A percentile compares a stretch with the other conserved stretches of the same genome.
Conservation (phyloP, 2,113 vertebrate genomes). For the Drymodes brunneopygia region DNA sequence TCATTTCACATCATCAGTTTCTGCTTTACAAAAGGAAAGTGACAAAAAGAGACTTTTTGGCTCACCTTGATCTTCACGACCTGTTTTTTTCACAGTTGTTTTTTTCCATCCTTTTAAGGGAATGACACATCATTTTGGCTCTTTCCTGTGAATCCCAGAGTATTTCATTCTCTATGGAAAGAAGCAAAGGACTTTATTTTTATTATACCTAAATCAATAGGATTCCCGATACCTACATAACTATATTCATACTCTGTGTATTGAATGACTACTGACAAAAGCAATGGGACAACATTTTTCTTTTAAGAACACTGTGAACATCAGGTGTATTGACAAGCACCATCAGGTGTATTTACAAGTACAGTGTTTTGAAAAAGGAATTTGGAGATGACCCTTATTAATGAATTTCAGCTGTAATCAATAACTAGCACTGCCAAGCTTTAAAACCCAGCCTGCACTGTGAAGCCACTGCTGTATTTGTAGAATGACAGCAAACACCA, state of each 20-base stretch:
- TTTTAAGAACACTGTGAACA: not conserved
- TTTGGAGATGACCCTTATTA: not conserved
- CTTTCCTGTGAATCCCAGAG: not conserved
- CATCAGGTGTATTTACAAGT: not conserved
- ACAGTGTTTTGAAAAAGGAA: not conserved
- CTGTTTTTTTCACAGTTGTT: not conserved
- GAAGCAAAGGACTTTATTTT: not conserved
- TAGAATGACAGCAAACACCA: not conserved
- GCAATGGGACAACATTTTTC: not conserved
- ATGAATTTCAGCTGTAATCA: not conserved
- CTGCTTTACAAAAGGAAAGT: not conserved
- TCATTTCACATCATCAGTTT: not conserved
- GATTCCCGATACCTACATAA: not conserved
- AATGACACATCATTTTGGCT: not conserved
- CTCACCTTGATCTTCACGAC: slow-evolving; percentile 5
- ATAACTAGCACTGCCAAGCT: not conserved
- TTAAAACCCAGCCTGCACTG: not conserved
- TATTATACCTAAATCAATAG: not conserved
- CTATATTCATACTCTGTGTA: not conserved
- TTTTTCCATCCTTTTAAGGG: not conserved
- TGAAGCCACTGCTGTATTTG: not conserved
- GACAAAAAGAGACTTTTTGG: not conserved
- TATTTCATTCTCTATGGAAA: not conserved
- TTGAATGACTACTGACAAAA: not conserved
- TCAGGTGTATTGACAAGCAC: not conserved